Percentiles rank a stretch among this genome's conserved stretches.
Conservation (phyloP, 2,113 vertebrate species). For the Laticauda laticaudata region DNA sequence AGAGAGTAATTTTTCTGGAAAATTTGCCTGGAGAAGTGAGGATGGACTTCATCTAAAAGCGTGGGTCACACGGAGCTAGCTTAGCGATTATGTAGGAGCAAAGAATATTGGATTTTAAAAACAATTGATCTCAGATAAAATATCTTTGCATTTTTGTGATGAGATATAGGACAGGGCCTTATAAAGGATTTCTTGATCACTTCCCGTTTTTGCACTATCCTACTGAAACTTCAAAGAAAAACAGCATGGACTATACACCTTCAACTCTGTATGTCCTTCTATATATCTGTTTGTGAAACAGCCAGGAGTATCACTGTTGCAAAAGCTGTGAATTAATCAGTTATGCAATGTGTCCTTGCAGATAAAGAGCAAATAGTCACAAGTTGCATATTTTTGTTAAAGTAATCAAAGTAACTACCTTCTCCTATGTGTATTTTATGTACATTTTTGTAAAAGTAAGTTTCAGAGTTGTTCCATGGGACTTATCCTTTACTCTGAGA, state of each 20-base stretch:
- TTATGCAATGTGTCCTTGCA: background rate
- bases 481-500: background rate
- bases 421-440: too few species aligned
- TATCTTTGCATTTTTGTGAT: background rate
- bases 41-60: background rate
- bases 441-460: background rate
- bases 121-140: background rate
- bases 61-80: background rate
- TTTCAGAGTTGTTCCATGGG: background rate
- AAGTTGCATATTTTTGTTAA: background rate
- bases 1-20: background rate
- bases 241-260: background rate
- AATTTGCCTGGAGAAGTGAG: background rate
- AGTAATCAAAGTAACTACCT: background rate
- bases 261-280: background rate
- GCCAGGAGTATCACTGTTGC: background rate
- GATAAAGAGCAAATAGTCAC: background rate
- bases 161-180: background rate
- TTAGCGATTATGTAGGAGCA: background rate
- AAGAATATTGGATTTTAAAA: background rate
- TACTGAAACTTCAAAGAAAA: background rate
- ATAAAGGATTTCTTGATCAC: background rate
- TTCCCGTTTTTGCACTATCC: background rate
- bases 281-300: background rate
- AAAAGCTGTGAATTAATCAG: background rate